Conservation (phyloP, 1,140 invertebrate genomes). For the Nasonia vitripennis region DNA sequence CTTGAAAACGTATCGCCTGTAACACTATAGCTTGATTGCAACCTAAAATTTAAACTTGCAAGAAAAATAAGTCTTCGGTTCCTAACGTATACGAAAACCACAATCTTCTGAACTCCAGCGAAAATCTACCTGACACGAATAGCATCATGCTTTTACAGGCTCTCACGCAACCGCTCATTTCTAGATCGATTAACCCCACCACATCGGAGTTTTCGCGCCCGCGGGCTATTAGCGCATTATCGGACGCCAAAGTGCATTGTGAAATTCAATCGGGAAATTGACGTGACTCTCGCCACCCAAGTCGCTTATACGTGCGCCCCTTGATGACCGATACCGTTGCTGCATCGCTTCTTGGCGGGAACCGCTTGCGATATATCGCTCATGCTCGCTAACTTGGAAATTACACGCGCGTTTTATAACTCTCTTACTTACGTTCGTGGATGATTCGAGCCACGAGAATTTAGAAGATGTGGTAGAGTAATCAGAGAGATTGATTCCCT, state of each 20-base stretch:
- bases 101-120: neutral
- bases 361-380: neutral
- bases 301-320: neutral
- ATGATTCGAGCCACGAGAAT: neutral
- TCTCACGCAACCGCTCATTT: neutral
- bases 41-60: neutral
- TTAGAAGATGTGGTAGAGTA: neutral
- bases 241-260: neutral
- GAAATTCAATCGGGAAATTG: constrained; percentile 28
- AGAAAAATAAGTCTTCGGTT: neutral
- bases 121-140: neutral
- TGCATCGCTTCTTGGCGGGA: neutral
- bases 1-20: too few relatives aligned
- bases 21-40: too few relatives aligned
- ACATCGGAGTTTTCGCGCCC: neutral
- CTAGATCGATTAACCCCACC: constrained; percentile 22
- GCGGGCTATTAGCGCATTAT: neutral
- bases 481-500: neutral
- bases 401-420: neutral
- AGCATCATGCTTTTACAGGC: neutral
- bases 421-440: neutral
- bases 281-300: neutral
- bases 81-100: neutral
- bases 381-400: neutral
- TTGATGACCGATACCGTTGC: neutral